Conservation (phyloP, 1,140 invertebrate species). For the Microvelia longipes region DNA sequence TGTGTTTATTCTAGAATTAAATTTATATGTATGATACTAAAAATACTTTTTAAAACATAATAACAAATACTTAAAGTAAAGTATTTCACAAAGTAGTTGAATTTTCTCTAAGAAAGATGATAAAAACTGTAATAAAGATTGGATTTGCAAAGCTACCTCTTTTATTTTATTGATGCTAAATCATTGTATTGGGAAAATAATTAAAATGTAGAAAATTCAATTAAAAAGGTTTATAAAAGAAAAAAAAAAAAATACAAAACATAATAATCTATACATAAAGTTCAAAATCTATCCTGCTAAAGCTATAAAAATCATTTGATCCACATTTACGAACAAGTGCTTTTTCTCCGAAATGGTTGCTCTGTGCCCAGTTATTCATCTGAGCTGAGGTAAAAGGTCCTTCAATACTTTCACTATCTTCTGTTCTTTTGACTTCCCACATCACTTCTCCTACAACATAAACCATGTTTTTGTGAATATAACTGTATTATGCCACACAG, state of each 20-base stretch:
- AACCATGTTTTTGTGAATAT: not conserved
- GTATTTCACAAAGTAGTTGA: too few relatives aligned
- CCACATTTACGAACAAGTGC: slow-evolving; percentile 71
- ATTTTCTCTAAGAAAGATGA: too few relatives aligned
- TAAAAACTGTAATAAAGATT: too few relatives aligned
- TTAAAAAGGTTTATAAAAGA: too few relatives aligned
- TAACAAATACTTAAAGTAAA: too few relatives aligned
- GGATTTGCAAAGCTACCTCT: too few relatives aligned
- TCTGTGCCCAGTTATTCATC: slow-evolving; percentile 75
- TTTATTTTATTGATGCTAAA: too few relatives aligned
- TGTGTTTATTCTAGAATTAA: too few relatives aligned
- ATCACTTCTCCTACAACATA: slow-evolving; percentile 36
- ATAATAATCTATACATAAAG: slow-evolving; percentile 45
- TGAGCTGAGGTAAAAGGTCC: slow-evolving; percentile 70
- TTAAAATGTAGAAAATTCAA: too few relatives aligned
- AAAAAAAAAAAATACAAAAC: not conserved
- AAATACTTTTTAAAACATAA: too few relatives aligned
- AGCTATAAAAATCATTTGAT: slow-evolving; percentile 66
- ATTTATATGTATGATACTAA: too few relatives aligned
- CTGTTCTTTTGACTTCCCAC: slow-evolving; percentile 86
- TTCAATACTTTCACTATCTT: slow-evolving; percentile 53
- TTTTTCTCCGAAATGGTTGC: slow-evolving; percentile 71
- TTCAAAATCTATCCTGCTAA: slow-evolving; percentile 84
- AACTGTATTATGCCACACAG: not conserved
- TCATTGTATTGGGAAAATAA: too few relatives aligned